These are phyloP conservation scores for Colletes gigas DNA, from an alignment of 1,140 invertebrate species.

Conservation along the genomic window DNA sequence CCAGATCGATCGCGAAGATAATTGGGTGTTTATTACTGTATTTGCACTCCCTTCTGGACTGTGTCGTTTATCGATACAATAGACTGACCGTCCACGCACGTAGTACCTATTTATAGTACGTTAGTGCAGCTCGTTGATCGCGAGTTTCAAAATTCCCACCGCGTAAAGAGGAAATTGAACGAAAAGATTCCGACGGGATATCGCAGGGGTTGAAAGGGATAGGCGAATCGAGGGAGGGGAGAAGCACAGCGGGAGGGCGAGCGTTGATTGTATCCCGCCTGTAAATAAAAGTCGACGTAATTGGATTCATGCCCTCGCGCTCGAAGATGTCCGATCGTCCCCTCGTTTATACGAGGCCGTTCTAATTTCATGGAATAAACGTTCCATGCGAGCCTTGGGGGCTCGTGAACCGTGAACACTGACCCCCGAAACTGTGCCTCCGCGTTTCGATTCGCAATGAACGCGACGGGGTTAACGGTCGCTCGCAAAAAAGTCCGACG, in stretches of 20 bases:
- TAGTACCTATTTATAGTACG: no score
- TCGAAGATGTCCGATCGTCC: conserved; percentile 21
- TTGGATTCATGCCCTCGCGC: conserved; percentile 43
- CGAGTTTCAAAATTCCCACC: background rate
- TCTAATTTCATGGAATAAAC: conserved; percentile 27
- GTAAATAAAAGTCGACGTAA: conserved; percentile 42
- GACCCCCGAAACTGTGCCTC: background rate
- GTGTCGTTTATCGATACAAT: no score
- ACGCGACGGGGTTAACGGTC: no score
- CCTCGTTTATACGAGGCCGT: background rate
- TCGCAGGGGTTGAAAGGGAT: conserved; percentile 11
- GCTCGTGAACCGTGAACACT: no score
- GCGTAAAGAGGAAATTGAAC: background rate
- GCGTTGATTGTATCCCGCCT: conserved; percentile 36
- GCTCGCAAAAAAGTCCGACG: no score
- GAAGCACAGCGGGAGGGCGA: conserved; percentile 1
- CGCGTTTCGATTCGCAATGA: background rate
- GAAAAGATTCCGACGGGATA: background rate
- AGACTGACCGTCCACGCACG: no score
- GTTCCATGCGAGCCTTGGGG: conserved; percentile 17
- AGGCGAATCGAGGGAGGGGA: conserved; percentile 9
- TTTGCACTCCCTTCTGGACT: no score
- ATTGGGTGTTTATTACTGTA: no score
- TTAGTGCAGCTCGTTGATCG: no score
- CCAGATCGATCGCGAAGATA: no score